These are phyloP conservation scores for Athripsodes cinereus DNA, from an alignment of 2,888 invertebrate species.

Conservation along the genomic window DNA sequence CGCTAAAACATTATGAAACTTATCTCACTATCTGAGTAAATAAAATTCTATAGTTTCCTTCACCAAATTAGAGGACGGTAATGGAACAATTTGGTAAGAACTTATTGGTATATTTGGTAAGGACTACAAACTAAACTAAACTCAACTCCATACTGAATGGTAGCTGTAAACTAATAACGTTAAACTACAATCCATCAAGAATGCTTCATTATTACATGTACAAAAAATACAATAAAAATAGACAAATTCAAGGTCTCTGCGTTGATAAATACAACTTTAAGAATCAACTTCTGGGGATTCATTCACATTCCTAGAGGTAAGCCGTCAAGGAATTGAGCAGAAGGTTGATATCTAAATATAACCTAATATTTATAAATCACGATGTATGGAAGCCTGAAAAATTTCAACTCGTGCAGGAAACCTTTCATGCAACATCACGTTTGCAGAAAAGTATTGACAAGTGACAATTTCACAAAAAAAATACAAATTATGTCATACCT, in stretches of 20 bases:
- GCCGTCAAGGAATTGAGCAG: neutral
- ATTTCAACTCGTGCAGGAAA: conserved; percentile 6
- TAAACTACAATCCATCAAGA: too few species aligned
- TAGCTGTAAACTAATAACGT: too few species aligned
- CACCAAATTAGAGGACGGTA: too few species aligned
- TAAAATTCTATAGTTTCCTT: too few species aligned
- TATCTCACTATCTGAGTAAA: too few species aligned
- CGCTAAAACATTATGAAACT: too few species aligned
- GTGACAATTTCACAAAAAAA: neutral
- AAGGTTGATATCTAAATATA: neutral
- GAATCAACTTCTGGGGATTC: neutral
- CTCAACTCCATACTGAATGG: too few species aligned
- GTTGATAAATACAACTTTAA: too few species aligned
- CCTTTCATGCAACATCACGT: neutral
- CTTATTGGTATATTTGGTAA: too few species aligned
- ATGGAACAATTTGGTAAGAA: too few species aligned
- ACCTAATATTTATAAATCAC: neutral
- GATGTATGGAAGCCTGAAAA: conserved; percentile 6
- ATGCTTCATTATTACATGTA: neutral
- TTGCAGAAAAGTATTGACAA: neutral
- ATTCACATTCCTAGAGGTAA: too few species aligned
- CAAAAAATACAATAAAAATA: conserved; percentile 4
- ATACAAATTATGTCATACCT: conserved; percentile 11
- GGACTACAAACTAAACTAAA: too few species aligned
- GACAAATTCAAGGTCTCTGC: conserved; percentile 5